A percentile compares a stretch with the other conserved stretches of the same genome.
Conservation (phyloP, 2,797 vertebrate species). For the Agapornis canus region DNA sequence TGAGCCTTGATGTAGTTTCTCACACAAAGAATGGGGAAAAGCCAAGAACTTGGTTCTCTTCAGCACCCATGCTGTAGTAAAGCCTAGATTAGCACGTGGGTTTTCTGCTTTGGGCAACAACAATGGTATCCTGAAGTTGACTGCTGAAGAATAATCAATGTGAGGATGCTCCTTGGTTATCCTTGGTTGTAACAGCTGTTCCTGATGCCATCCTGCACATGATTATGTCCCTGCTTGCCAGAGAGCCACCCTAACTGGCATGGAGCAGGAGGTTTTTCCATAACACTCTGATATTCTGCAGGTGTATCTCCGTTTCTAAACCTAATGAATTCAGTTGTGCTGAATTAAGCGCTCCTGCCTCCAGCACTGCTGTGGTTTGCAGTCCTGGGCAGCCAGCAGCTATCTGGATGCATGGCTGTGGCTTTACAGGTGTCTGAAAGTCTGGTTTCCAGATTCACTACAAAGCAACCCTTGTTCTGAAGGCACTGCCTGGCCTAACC, state of each 20-base stretch:
- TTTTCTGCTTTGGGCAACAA: neutral
- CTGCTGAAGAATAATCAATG: neutral
- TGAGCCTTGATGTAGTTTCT: neutral
- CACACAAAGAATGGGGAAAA: neutral
- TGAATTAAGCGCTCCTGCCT: neutral
- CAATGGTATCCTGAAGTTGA: neutral
- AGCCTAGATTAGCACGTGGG: neutral
- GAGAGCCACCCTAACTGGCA: neutral
- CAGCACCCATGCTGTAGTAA: neutral
- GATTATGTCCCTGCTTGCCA: neutral
- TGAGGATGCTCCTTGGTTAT: neutral
- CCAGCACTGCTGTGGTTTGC: neutral
- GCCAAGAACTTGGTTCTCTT: neutral
- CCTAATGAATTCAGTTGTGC: neutral
- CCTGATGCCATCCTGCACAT: rapidly evolving
- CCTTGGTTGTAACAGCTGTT: neutral
- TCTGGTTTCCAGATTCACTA: neutral
- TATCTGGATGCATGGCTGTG: neutral
- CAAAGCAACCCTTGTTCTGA: neutral
- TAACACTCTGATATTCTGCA: neutral
- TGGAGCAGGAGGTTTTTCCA: neutral
- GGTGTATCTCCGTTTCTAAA: neutral
- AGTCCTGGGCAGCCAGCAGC: neutral
- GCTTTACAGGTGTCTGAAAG: neutral
- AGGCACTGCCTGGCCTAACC: rapidly evolving